Evolutionary conservation across 2,797 vertebrate species (phyloP).

Genomic region (Lates japonicus): DNA sequence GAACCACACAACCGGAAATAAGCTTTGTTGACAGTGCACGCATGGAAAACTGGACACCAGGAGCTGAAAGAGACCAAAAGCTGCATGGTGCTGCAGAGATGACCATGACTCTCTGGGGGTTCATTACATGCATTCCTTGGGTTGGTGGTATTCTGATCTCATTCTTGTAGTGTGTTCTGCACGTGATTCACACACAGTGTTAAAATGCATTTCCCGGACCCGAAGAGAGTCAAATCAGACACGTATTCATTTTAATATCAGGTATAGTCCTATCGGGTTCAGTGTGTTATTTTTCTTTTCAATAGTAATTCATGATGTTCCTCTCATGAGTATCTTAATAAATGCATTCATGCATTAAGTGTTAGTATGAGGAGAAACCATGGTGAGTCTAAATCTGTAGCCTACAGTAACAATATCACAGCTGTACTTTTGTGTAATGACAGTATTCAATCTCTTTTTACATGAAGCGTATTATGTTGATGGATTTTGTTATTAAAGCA

Average conservation of each 20-base stretch:
- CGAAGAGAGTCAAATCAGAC: background rate
- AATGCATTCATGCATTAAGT: background rate
- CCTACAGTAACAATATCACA: conserved; percentile 5
- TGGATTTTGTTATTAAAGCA: conserved; percentile 59
- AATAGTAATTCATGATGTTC: background rate
- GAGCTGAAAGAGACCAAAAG: background rate
- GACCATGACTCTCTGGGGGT: no score
- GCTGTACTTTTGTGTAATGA: conserved; percentile 39
- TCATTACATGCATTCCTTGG: background rate
- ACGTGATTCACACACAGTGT: background rate
- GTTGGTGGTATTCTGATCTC: background rate
- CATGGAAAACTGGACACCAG: no score
- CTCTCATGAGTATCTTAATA: background rate
- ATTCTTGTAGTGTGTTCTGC: no score
- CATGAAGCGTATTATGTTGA: conserved; percentile 47
- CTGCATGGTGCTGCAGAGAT: background rate
- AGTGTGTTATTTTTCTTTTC: background rate
- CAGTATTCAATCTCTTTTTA: conserved; percentile 51
- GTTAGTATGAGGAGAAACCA: background rate
- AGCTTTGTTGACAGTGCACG: no score
- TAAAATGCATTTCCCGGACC: background rate
- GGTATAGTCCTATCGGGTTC: background rate
- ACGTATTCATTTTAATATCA: background rate
- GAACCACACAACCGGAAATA: no score
- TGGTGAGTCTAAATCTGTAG: background rate